Conservation (phyloP, 2,113 vertebrate species). For the Cyrtonyx montezumae region DNA sequence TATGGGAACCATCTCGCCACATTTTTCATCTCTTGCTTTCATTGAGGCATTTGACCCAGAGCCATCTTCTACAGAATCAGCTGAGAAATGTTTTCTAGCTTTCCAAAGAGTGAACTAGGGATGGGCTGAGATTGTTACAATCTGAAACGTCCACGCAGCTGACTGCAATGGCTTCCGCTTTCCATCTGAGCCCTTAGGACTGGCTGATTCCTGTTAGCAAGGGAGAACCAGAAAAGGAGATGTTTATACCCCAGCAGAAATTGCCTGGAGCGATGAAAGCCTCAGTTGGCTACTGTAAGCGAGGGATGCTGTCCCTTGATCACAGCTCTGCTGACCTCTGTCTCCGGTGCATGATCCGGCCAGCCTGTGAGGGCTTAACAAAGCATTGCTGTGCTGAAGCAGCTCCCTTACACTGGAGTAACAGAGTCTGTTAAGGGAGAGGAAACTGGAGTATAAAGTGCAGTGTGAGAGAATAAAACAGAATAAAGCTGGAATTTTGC, state of each 20-base stretch:
- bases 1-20: not conserved
- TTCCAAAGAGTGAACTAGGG: not conserved
- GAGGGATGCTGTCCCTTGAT: not conserved
- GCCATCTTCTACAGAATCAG: not conserved
- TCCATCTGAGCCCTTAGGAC: not conserved
- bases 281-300: not conserved
- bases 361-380: not conserved
- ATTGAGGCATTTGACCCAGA: not conserved
- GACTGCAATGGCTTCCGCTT: not conserved
- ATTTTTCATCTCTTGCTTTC: not conserved
- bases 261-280: not conserved
- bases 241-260: not conserved
- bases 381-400: constrained; percentile 29
- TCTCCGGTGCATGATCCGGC: not conserved
- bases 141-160: not conserved
- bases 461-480: constrained; percentile 8
- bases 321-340: not conserved
- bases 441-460: not conserved
- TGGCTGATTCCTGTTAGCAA: not conserved
- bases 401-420: fast-evolving
- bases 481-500: constrained; percentile 20
- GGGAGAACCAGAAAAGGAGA: not conserved
- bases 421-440: not conserved
- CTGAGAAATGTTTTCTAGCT: not conserved
- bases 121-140: not conserved